These are phyloP conservation scores for Watsonalla cultraria DNA, from an alignment of 2,888 invertebrate species.

Conservation along the genomic window DNA sequence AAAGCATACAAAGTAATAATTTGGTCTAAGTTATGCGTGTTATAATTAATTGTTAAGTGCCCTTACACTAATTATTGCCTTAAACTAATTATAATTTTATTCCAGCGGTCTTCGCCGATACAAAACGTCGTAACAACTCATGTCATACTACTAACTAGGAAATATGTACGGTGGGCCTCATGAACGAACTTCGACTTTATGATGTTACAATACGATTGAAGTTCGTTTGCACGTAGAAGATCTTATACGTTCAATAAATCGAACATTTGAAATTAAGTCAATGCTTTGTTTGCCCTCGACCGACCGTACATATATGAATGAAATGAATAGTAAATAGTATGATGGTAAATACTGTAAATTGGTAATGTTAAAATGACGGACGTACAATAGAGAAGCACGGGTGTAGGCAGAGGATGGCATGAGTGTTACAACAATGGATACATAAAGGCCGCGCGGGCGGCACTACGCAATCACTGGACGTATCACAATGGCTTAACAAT, in stretches of 20 bases:
- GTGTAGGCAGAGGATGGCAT: background rate
- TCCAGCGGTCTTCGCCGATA: conserved; percentile 51
- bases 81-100: conserved; percentile 60
- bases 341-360: too few species aligned
- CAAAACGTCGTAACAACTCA: conserved; percentile 28
- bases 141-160: conserved; percentile 20
- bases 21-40: conserved; percentile 77
- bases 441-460: conserved; percentile 9
- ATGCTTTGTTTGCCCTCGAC: too few species aligned
- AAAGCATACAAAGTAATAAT: conserved; percentile 77
- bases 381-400: conserved; percentile 5
- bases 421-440: background rate
- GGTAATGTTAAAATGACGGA: too few species aligned
- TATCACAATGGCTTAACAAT: conserved; percentile 73
- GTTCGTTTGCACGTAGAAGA: too few species aligned
- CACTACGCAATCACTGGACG: conserved; percentile 59
- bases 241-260: too few species aligned
- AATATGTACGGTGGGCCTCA: too few species aligned
- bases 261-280: too few species aligned
- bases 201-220: too few species aligned
- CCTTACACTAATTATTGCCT: conserved; percentile 74
- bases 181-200: too few species aligned
- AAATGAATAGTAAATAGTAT: too few species aligned
- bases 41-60: conserved; percentile 72
- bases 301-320: too few species aligned